Evolutionary conservation across 2,797 vertebrate genomes (phyloP), one percentile per base, ranked within the genome.

Genomic region (Podarcis siculus): DNA sequence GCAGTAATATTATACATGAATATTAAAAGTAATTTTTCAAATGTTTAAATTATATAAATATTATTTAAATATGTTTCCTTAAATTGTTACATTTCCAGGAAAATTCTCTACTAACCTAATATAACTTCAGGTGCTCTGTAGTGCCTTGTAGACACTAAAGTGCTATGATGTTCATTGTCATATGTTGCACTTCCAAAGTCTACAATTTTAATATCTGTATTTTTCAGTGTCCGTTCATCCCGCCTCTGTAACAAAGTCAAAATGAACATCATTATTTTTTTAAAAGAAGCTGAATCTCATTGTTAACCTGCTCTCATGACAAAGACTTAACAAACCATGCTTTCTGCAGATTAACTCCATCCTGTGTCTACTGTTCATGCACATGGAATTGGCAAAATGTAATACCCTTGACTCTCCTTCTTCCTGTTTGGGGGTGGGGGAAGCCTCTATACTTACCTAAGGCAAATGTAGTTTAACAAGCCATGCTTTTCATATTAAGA

Each of bases 71-170:
- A 35, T 2, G 73, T 66, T 55, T 37, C 58, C 30, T 75, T 42
- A 23, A 49, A 30, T 73, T 37, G 72, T 67, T 55, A 66, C n/a
- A 75, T 61, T 55, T 39, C 15, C 30, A 71, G 30, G 10, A 5
- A 21, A 39, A 87, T 2, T 77, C 39, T 87, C 58, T 83, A 96
- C 97, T 95, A 78, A 99, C 99, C 99, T 91, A 99, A 96, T 94
- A 99, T 99, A 89, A 99, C 99, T 94, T 99, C 99, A n/a, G 99
- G 99, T 83, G 99, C 98, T 89, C 99, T 97, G 69, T 99, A 99
- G 92, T 99, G 99, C n/a, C 99, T 97, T 0, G 99, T 99, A 30
- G 99, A 99, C 72, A 99, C 99, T 81, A 99, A 97, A 25, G 99
- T 98, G 0, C 98, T 99, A 91, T 99, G 99, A 95, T 99, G 98